Conservation (phyloP, 2,888 invertebrate species). For the Muscina levida region DNA sequence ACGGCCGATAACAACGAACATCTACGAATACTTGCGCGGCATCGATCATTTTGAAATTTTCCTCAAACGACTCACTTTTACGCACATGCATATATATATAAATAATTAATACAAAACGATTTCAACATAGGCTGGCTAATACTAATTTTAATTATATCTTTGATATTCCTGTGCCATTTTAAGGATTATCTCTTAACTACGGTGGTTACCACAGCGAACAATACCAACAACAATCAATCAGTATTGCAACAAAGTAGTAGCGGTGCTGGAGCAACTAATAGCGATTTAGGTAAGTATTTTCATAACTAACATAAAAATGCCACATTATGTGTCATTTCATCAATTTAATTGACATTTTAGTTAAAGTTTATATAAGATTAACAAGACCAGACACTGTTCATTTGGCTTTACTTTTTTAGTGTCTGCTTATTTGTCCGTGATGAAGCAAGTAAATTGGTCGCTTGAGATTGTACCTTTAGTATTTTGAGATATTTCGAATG, state of each 20-base stretch:
- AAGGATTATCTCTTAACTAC: slow-evolving; percentile 76
- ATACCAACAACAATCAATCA: slow-evolving; percentile 64
- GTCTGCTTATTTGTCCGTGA: too few species aligned
- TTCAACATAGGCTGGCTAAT: slow-evolving; percentile 49
- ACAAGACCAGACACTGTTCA: neutral
- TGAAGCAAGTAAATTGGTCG: too few species aligned
- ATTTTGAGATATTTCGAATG: slow-evolving; percentile 52
- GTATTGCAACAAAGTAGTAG: slow-evolving; percentile 47
- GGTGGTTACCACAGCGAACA: slow-evolving; percentile 65
- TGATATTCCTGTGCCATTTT: slow-evolving; percentile 67
- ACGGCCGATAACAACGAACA: slow-evolving; percentile 58
- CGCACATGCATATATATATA: slow-evolving; percentile 29
- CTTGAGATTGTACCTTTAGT: slow-evolving; percentile 53
- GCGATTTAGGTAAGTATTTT: slow-evolving; percentile 60
- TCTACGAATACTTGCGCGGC: neutral
- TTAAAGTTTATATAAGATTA: slow-evolving; percentile 63
- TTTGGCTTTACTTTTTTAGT: slow-evolving; percentile 20
- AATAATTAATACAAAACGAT: slow-evolving; percentile 24
- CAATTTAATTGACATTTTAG: slow-evolving; percentile 31
- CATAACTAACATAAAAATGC: neutral
- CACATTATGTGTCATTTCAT: slow-evolving; percentile 42
- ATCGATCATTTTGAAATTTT: slow-evolving; percentile 60
- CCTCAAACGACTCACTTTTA: slow-evolving; percentile 50
- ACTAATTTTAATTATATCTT: slow-evolving; percentile 62
- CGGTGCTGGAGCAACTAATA: slow-evolving; percentile 51